Conservation (phyloP, 2,797 vertebrate genomes). For the Lagorchestes hirsutus region DNA sequence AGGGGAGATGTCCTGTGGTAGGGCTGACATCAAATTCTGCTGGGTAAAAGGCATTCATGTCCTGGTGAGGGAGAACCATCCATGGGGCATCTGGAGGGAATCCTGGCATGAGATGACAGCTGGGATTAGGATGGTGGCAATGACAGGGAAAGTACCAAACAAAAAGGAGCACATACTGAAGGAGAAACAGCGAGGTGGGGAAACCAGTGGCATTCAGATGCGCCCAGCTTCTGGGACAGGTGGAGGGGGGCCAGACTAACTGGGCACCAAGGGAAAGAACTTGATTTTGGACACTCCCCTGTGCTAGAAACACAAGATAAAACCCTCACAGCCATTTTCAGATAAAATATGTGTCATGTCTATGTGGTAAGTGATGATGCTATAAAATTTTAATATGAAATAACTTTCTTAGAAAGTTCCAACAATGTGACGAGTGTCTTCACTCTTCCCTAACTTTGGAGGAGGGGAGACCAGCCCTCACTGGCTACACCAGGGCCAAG, state of each 20-base stretch:
- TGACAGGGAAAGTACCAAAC: no score
- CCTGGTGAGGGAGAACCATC: not conserved
- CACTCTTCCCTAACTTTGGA: not conserved
- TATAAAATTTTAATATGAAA: not conserved
- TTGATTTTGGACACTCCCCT: not conserved
- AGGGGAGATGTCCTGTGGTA: no score
- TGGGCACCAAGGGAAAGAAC: not conserved
- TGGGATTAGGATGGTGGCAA: not conserved
- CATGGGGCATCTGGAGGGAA: no score
- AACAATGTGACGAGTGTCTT: conserved; percentile 9
- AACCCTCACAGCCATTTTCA: not conserved
- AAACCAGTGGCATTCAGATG: not conserved
- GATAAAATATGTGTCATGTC: not conserved
- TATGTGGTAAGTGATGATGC: not conserved
- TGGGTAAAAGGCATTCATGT: no score
- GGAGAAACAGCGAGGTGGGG: not conserved
- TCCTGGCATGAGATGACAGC: not conserved
- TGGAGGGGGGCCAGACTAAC: no score
- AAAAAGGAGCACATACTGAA: not conserved
- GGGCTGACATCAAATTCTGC: no score
- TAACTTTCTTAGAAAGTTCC: not conserved
- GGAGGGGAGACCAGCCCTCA: not conserved
- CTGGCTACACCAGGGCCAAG: not conserved
- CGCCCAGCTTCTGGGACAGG: not conserved
- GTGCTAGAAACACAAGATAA: not conserved